Evolutionary conservation across 1,140 invertebrate genomes (phyloP), one percentile per base, ranked within the genome.

Genomic region (Drosophila bipectinata): DNA sequence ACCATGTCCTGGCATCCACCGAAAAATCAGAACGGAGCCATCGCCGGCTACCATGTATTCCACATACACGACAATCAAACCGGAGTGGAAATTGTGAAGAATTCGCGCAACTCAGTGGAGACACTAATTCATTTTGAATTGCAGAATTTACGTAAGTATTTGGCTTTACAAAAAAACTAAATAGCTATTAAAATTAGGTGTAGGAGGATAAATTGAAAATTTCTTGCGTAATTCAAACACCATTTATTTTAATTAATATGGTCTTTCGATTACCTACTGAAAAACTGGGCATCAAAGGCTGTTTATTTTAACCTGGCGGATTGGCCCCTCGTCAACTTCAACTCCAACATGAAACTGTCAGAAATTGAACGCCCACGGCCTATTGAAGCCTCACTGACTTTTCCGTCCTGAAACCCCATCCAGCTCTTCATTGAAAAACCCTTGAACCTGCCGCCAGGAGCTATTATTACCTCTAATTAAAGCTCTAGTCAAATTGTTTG

Each of bases 1-100:
- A 94, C 95, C 60, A 93, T 98, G 77, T 94, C 94, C 77, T 98
- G 97, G 97, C 93, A 92, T 80, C 94, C 95, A 91, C 97, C 97
- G 39, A 93, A 94, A 75, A 93, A 93, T 79, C 94, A 94, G 41
- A 96, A 96, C 92, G 96, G 95, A 54, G 93, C 94, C 74, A 94
- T 96, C 59, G 91, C 92, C 59, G 95, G 95, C 41, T 96, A 96
- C 91, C 93, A 95, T 72, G 93, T 96, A 47, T 96, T 95, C 82
- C 96, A 94, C 74, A 94, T 95, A 91, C 93, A 94, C 84, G 93
- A 93, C 68, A 96, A 95, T 90, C 94, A 93, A 71, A 96, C 95
- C 15, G 94, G 94, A 64, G 94, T 95, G 28, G 92, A 93, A 66
- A 94, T 93, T 55, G 92, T 94, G 30, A 94, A 93, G 77, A 92